Percentiles rank a stretch among this genome's conserved stretches.
Evolutionary conservation across 2,888 invertebrate genomes (phyloP).

Genomic region (Aphodius granarius): DNA sequence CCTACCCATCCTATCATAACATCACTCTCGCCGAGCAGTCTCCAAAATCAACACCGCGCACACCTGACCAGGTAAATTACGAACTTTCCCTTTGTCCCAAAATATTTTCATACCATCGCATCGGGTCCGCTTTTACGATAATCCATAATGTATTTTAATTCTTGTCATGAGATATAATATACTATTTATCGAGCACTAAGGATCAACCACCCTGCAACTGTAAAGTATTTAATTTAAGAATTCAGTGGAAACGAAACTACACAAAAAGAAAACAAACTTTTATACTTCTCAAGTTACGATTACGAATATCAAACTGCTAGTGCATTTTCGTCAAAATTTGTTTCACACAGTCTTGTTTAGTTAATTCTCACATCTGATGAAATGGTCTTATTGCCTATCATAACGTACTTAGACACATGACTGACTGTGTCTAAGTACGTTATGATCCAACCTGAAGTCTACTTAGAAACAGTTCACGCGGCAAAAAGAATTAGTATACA

Average conservation of each 20-base stretch:
- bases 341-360: not conserved
- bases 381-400: not conserved
- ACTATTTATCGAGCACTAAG: too few species aligned
- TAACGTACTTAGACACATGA: not conserved
- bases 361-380: not conserved
- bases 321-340: not conserved
- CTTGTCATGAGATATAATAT: too few species aligned
- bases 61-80: not conserved
- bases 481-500: conserved; percentile 6
- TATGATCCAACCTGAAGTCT: not conserved
- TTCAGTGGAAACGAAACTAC: too few species aligned
- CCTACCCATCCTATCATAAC: conserved; percentile 8
- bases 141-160: not conserved
- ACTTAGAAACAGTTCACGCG: not conserved
- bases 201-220: too few species aligned
- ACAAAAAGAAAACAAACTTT: too few species aligned
- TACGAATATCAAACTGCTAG: not conserved
- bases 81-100: not conserved
- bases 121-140: not conserved
- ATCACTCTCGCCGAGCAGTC: not conserved
- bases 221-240: too few species aligned
- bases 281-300: not conserved
- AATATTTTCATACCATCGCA: too few species aligned
- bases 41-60: not conserved
- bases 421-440: too few species aligned